phyloP scores from a whole-genome alignment of 1,140 invertebrate species.

The Drosophila leontia region DNA sequence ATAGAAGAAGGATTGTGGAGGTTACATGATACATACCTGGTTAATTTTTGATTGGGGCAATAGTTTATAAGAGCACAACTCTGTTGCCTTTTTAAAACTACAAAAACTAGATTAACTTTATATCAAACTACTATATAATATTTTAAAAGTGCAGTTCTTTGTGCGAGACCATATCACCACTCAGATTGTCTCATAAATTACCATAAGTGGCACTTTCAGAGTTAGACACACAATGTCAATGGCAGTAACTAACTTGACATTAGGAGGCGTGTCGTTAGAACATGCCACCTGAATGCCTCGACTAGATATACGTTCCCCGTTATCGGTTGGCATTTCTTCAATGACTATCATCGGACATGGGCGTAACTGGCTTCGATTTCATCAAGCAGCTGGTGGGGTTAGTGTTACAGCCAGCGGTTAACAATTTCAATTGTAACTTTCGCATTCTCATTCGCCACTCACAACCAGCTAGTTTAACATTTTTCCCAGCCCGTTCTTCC shows the following conservation, averaged over 20 bases:
- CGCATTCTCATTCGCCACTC: conserved; percentile 20
- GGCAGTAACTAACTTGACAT: neutral
- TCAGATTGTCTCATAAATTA: conserved; percentile 1
- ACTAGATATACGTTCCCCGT: conserved; percentile 21
- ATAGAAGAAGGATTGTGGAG: neutral
- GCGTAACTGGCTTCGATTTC: conserved; percentile 24
- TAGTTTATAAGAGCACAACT: neutral
- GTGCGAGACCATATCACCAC: neutral
- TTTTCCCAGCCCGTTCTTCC: conserved; percentile 44
- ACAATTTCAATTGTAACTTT: conserved; percentile 3
- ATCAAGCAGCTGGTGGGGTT: neutral
- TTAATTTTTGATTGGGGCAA: neutral
- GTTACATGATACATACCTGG: neutral
- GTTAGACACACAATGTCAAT: conserved; percentile 11
- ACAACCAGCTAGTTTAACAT: conserved; percentile 12
- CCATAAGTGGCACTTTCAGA: neutral
- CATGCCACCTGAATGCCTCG: conserved; percentile 41
- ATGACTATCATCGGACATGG: conserved; percentile 29
- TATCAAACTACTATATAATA: neutral
- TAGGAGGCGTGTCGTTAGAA: conserved; percentile 26
- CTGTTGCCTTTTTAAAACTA: neutral
- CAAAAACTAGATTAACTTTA: neutral
- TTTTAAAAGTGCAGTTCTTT: neutral
- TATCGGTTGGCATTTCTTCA: conserved; percentile 33
- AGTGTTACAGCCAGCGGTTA: conserved; percentile 2